These are phyloP conservation scores for Delphinapterus leucas DNA, from an alignment of 2,113 vertebrate genomes.

Conservation along the genomic window DNA sequence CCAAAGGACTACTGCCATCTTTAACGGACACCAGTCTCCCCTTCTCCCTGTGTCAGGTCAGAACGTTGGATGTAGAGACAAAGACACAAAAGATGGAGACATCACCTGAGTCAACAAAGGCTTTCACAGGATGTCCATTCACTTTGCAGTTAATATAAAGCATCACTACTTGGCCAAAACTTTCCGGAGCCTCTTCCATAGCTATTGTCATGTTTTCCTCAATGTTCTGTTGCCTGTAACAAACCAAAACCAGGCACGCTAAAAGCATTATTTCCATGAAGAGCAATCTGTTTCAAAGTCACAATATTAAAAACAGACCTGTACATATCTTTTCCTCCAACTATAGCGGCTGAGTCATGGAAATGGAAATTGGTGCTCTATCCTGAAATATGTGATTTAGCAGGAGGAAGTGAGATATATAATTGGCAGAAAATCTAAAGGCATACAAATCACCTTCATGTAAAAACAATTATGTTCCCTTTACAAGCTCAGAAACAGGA, in stretches of 20 bases:
- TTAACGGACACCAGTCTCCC: background rate
- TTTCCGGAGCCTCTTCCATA: constrained; percentile 99
- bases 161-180: constrained; percentile 99
- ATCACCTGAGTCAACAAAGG: constrained; percentile 98
- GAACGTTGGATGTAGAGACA: background rate
- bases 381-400: background rate
- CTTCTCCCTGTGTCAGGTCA: background rate
- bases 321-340: background rate
- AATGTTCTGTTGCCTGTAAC: constrained; percentile 96
- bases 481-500: constrained; percentile 27
- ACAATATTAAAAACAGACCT: background rate
- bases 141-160: constrained; percentile 99
- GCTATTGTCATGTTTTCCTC: constrained; percentile 99
- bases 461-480: background rate
- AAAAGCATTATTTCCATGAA: background rate
- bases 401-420: background rate
- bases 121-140: constrained; percentile 98
- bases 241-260: constrained; percentile 25
- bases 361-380: background rate
- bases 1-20: background rate
- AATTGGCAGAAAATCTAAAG: background rate
- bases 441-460: background rate
- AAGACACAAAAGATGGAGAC: background rate
- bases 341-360: background rate
- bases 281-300: background rate